Conservation (phyloP, 2,888 invertebrate genomes). For the Stenurella melanura region DNA sequence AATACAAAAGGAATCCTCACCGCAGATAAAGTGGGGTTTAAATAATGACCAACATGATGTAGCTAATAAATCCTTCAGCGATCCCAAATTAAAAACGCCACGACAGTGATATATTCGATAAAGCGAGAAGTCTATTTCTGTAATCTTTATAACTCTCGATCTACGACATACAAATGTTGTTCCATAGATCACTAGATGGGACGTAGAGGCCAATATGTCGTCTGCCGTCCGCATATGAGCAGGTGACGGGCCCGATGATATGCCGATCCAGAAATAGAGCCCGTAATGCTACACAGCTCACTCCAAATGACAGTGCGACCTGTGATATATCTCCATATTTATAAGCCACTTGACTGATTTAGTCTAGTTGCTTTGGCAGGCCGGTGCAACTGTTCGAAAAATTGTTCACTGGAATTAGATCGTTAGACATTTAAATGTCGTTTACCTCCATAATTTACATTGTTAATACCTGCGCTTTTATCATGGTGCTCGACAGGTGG, state of each 20-base stretch:
- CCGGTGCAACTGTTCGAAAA: constrained; percentile 25
- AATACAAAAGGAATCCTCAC: constrained; percentile 27
- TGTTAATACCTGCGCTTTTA: constrained; percentile 14
- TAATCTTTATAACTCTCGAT: constrained; percentile 54
- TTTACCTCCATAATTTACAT: constrained; percentile 23
- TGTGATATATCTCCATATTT: constrained; percentile 54
- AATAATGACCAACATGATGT: constrained; percentile 56
- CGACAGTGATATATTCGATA: constrained; percentile 54
- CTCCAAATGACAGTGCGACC: constrained; percentile 45
- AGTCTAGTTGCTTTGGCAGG: constrained; percentile 48
- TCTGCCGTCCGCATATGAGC: constrained; percentile 61
- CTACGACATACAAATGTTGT: constrained; percentile 59
- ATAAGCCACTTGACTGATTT: constrained; percentile 57
- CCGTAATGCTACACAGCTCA: constrained; percentile 42
- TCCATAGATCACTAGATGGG: constrained; percentile 62
- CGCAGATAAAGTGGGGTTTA: constrained; percentile 40
- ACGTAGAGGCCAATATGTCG: constrained; percentile 59
- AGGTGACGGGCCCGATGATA: constrained; percentile 58
- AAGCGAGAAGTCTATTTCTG: constrained; percentile 53
- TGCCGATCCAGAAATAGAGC: constrained; percentile 54
- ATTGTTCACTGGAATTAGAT: constrained; percentile 18
- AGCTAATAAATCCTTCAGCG: constrained; percentile 54
- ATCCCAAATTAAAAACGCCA: constrained; percentile 52
- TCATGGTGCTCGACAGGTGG: constrained; percentile 11
- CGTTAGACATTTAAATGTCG: constrained; percentile 25